A percentile compares a stretch with the other conserved stretches of the same genome.
phyloP scores from a whole-genome alignment of 2,888 invertebrate genomes.

The Ophonus ardosiacus region DNA sequence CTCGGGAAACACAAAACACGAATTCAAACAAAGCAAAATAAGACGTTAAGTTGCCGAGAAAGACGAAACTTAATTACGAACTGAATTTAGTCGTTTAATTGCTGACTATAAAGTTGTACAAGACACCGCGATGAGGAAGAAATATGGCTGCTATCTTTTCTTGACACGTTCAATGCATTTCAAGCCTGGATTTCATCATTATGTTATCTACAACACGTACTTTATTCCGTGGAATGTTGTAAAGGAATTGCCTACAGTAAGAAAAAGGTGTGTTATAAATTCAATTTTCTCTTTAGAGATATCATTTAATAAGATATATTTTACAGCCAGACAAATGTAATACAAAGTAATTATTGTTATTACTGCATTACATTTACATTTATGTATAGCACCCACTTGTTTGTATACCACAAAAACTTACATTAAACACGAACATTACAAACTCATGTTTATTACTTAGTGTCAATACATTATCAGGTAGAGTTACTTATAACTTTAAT shows the following conservation, averaged over 20 bases:
- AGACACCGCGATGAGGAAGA: conserved; percentile 53
- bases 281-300: neutral
- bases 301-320: conserved; percentile 23
- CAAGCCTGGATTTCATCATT: conserved; percentile 4
- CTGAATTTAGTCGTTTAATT: conserved; percentile 63
- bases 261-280: neutral
- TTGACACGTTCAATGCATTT: conserved; percentile 58
- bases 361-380: conserved; percentile 9
- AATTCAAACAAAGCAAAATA: conserved; percentile 64
- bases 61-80: conserved; percentile 62
- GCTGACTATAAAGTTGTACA: conserved; percentile 63
- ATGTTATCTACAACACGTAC: neutral
- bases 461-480: neutral
- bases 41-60: conserved; percentile 60
- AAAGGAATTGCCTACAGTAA: neutral
- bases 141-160: conserved; percentile 51
- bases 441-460: neutral
- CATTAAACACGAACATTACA: neutral
- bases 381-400: conserved; percentile 3
- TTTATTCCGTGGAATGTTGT: neutral
- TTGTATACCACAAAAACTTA: neutral
- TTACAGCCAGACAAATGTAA: conserved; percentile 7
- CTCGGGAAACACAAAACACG: conserved; percentile 56
- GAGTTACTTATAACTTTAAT: neutral
- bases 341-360: conserved; percentile 32